phyloP scores from a whole-genome alignment of 2,888 invertebrate species.

The Cerastis rubricosa region DNA sequence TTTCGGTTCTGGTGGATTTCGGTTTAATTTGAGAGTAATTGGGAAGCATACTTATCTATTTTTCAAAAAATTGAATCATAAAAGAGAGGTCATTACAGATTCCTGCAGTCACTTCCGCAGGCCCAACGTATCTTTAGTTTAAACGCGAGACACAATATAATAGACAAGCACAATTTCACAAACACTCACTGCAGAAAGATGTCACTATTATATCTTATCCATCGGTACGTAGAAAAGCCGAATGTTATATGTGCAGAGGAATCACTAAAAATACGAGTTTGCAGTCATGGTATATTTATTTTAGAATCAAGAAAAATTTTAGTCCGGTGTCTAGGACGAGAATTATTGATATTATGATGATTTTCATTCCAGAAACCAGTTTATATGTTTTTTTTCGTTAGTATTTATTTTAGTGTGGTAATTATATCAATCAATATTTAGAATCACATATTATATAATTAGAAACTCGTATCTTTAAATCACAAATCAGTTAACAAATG shows the following conservation, averaged over 20 bases:
- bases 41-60: neutral
- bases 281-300: slow-evolving; percentile 4
- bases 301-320: slow-evolving; percentile 4
- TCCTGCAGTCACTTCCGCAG: neutral
- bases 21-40: neutral
- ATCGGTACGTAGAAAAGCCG: neutral
- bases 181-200: slow-evolving; percentile 4
- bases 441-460: neutral
- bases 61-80: neutral
- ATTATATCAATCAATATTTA: neutral
- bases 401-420: no score
- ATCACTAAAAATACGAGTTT: slow-evolving; percentile 12
- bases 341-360: neutral
- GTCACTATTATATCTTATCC: slow-evolving; percentile 14
- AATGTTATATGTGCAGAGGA: no score
- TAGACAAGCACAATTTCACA: slow-evolving; percentile 6
- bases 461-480: slow-evolving; percentile 4
- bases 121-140: neutral
- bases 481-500: slow-evolving; percentile 16
- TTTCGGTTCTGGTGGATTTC: neutral
- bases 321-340: neutral
- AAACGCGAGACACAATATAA: slow-evolving; percentile 21
- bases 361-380: neutral
- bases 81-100: neutral
- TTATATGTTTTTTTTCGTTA: no score